Percentiles rank a stretch among this genome's conserved stretches.
Conservation (phyloP, 2,797 vertebrate genomes). For the Pseudotriccus pelzelni region DNA sequence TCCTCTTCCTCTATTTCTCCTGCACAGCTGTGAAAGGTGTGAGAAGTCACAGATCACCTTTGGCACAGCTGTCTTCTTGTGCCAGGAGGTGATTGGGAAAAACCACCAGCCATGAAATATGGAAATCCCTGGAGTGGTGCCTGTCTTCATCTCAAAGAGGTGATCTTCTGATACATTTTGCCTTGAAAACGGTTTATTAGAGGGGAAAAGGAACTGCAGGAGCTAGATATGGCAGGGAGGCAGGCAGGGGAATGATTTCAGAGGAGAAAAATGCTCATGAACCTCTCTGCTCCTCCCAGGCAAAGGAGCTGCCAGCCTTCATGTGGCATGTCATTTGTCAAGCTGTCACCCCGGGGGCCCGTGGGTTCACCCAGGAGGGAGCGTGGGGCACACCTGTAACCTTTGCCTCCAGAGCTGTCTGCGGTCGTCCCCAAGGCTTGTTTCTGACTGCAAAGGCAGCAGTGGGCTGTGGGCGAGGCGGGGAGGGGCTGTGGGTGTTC, state of each 20-base stretch:
- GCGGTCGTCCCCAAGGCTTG: not conserved
- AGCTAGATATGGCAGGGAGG: not conserved
- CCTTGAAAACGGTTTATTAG: not conserved
- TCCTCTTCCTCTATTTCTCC: not conserved
- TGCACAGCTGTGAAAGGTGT: not conserved
- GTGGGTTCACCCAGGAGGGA: not conserved
- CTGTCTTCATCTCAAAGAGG: not conserved
- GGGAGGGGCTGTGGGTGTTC: not conserved
- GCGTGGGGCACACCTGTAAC: constrained; percentile 35
- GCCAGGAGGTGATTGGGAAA: not conserved
- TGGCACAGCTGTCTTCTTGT: not conserved
- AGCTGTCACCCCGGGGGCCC: constrained; percentile 27
- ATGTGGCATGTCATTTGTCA: constrained; percentile 53
- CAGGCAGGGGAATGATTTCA: constrained; percentile 51
- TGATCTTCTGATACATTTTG: not conserved
- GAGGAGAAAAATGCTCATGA: constrained; percentile 59
- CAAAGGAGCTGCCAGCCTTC: constrained; percentile 56
- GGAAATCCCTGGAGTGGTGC: not conserved
- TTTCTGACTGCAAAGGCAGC: not conserved
- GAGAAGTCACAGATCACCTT: not conserved
- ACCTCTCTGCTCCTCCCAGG: constrained; percentile 45
- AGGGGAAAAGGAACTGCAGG: not conserved
- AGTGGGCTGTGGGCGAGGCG: not conserved
- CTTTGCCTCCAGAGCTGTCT: not conserved
- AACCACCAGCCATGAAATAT: not conserved